Conservation (phyloP, 2,113 vertebrate species). For the Anarhynchus alexandrinus region DNA sequence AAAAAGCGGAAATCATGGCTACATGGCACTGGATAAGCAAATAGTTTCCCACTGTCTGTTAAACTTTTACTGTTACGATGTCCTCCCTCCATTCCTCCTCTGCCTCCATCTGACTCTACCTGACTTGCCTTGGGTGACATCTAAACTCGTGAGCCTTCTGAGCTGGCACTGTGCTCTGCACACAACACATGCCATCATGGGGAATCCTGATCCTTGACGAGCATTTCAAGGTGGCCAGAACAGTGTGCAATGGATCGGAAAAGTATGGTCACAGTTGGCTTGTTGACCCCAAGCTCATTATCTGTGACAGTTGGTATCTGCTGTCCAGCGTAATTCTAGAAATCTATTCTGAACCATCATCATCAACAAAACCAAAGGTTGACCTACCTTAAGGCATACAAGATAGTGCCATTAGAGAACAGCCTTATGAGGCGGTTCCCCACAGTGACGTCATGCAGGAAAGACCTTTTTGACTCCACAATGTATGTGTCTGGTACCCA, state of each 20-base stretch:
- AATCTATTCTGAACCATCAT: neutral
- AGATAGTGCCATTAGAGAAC: slow-evolving; percentile 87
- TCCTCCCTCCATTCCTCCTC: neutral
- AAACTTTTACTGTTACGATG: neutral
- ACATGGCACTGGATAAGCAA: neutral
- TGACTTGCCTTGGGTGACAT: neutral
- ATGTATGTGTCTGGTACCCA: slow-evolving; percentile 94
- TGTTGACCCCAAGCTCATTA: neutral
- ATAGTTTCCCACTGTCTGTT: neutral
- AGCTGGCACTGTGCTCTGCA: neutral
- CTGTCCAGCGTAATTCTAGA: neutral
- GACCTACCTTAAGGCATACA: slow-evolving; percentile 85
- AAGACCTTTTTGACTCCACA: slow-evolving; percentile 88
- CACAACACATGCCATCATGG: rapidly evolving
- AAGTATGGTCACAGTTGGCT: neutral
- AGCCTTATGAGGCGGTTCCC: slow-evolving; percentile 88
- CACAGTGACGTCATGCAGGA: slow-evolving; percentile 86
- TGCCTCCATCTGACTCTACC: neutral
- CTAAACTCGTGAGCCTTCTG: neutral
- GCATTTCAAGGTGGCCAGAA: neutral
- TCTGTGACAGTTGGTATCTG: rapidly evolving
- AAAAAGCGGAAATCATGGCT: neutral
- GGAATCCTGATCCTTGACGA: neutral
- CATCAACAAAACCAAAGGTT: neutral
- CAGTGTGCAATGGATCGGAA: neutral